Evolutionary conservation across 1,140 invertebrate genomes (phyloP), one percentile per base, ranked within the genome.

Genomic region (Microplitis demolitor): DNA sequence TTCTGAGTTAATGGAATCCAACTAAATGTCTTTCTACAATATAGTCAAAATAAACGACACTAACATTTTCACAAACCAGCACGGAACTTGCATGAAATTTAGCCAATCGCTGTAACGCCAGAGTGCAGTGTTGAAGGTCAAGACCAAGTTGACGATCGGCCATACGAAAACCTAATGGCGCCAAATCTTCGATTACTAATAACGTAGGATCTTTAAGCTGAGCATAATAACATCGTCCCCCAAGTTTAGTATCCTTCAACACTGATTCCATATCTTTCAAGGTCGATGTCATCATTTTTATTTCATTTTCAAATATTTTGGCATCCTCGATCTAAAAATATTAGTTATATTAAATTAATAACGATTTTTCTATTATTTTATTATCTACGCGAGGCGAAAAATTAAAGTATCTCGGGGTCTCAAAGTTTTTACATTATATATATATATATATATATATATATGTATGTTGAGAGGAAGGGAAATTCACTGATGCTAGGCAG

Each of bases 21-120:
- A 61, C 24, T 4, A 5, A 61, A 24, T 11, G 8, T 39, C 0
- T 1, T 24, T 24, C 24, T 24, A 53, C 5, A 24, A 45, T 5
- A 24, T 24, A 39, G 39, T 33, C 5, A 31, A 37, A 34, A 60
- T 2, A 62, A 11, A 31, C 34, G 60, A 64, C 35, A 58, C 39
- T 56, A 82, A 89, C 89, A 80, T 88, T 87, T 77, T 89, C 85
- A 66, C 84, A 86, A 70, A 90, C 71, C 4, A 87, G 85, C 31
- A 89, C 83, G 0, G 90, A 89, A 3, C 87, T 79, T 3, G 89
- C 91, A 75, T 92, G 91, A 79, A 91, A 89, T 74, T 81, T 88
- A 2, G 88, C 90, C 72, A 91, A 62, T 72, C 89, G 88, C 0
- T 84, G 81, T 3, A 91, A 77, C 8, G 90, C 88, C 5, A 90